Base-by-base conservation (phyloP, 2,888 invertebrate genomes). In the Blastobasis adustella region DNA sequence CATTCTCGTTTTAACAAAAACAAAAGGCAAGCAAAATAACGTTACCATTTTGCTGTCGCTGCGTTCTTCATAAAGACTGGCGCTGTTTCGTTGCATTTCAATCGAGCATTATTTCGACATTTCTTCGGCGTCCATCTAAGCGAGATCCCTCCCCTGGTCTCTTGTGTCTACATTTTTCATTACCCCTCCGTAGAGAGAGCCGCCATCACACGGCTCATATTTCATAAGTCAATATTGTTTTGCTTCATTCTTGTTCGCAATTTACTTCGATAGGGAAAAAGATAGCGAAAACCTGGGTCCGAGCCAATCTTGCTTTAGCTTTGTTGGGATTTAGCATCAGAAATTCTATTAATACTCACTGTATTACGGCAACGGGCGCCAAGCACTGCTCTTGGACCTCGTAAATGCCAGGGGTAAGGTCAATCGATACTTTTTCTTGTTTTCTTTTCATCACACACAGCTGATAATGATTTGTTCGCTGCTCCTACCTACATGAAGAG, bases 351-450 rank as follows among this genome's bases (percentile, higher is more conserved):
- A 49, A 53, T 47, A 47, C 45, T 36, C 43, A 43, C 45, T 8
- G 9, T 39, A 49, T 51, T 46, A 46, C 43, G 36, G 41, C 36
- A 51, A 45, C 45, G 5, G 45, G 10, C n/a, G 10, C 5, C 8
- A 45, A 10, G 5, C 10, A 10, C 10, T 23, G 36, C 23, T 36
- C 45, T 36, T 23, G 45, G n/a, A n/a, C 45, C 9, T 56, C 61
- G 60, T 52, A 70, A 69, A 72, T 68, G 66, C 54, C 68, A 73
- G 52, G 63, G 65, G 62, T 62, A 69, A 67, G 66, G 66, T 66
- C 65, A 56, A 66, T 64, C 61, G 59, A 63, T 65, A 61, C 48
- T 50, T 53, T 37, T 46, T 23, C 36, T 46, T 8, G 23, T 46
- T 36, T 9, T 10, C 43, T 10, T 43, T 9, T 43, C 23, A 3